Base-by-base conservation (phyloP, 2,888 invertebrate genomes). In the Meiosimyza platycephala region DNA sequence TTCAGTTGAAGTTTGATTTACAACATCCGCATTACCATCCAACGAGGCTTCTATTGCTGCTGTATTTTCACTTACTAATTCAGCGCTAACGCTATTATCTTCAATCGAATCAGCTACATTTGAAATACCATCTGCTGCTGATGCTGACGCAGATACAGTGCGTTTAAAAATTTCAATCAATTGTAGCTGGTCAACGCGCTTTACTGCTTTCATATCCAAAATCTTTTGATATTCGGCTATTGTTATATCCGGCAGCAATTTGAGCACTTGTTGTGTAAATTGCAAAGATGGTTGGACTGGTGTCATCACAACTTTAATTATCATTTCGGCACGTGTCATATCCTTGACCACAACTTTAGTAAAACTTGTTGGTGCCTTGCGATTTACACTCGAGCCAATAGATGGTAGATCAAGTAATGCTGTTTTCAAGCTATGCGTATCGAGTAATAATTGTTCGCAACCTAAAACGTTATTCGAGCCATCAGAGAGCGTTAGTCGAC, bases 291-390 rank as follows among this genome's bases (percentile, higher is more conserved):
- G 92, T 78, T 96, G 95, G 4, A 85, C 85, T 0, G 97, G 96
- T 1, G 97, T 94, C 98, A 99, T 98, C 0, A 98, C 97, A 48
- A 99, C 91, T 89, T 99, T 99, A n/a, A 99, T 89, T 54, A 99
- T 95, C 96, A 99, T 98, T 87, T 99, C 99, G 0, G 98, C 98
- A 83, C 96, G 95, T 0, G 96, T 96, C 97, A 99, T 98, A 51
- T 98, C 88, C 93, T 90, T 90, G 9, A 89, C 88, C 0, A 90
- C 90, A 6, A 93, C 93, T 84, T 94, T 94, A 0, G 93, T 92
- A 77, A 93, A 97, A 75, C 95, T 94, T 0, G 95, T 93, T 0
- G 98, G 98, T 6, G 97, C 95, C 79, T 95, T 95, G 9, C 97
- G 89, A 76, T 92, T 92, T 0, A 97, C 93, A 80, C 94, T 94